A percentile compares a stretch with the other conserved stretches of the same genome.
These are phyloP conservation scores for Corythucha ciliata DNA, from an alignment of 2,888 invertebrate genomes.

Conservation along the genomic window DNA sequence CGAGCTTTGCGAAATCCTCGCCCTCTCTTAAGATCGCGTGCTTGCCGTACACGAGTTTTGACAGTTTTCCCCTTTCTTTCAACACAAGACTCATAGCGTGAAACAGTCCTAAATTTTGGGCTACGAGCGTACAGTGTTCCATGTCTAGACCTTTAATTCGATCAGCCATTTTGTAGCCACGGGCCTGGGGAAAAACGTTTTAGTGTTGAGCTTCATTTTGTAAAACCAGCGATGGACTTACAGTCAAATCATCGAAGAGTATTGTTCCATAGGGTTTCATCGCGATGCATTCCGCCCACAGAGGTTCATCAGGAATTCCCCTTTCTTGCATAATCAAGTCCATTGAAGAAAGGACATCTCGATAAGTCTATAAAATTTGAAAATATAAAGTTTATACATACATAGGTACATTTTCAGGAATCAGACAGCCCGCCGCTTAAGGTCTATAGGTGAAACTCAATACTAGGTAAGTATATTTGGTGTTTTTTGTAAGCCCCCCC, in stretches of 20 bases:
- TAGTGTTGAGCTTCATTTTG: background rate
- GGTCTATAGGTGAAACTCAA: no score
- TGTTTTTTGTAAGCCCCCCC: no score
- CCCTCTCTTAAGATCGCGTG: background rate
- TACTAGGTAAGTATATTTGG: no score
- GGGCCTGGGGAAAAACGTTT: background rate
- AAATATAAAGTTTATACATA: no score
- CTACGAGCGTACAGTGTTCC: background rate
- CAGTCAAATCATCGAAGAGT: conserved; percentile 23
- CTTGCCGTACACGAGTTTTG: background rate
- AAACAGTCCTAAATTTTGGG: conserved; percentile 6
- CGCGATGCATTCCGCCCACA: conserved; percentile 23
- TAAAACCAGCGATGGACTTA: background rate
- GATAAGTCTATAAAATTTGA: no score
- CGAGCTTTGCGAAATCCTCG: background rate
- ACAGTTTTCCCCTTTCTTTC: conserved; percentile 3
- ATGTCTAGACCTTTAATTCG: background rate
- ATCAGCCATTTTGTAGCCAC: conserved; percentile 4
- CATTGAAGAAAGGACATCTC: conserved; percentile 25
- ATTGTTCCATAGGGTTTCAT: conserved; percentile 13
- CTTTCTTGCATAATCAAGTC: conserved; percentile 17
- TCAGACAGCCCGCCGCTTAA: no score
- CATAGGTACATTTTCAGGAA: no score
- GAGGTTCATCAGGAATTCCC: conserved; percentile 12
- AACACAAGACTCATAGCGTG: conserved; percentile 10